phyloP scores from a whole-genome alignment of 2,888 invertebrate genomes.

The Lumbricus terrestris region DNA sequence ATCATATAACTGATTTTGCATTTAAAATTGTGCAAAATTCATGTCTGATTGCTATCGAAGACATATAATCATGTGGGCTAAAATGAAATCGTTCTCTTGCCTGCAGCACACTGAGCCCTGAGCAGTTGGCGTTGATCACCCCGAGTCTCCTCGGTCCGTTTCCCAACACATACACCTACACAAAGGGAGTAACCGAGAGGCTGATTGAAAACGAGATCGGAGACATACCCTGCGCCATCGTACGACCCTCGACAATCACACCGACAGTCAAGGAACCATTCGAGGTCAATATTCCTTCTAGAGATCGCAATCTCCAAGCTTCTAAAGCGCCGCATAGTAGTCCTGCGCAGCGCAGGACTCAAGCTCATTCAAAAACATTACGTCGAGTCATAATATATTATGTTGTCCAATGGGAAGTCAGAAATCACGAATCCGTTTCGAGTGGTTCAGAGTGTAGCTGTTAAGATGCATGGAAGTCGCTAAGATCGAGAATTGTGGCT shows the following conservation, averaged over 20 bases:
- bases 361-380: too few relatives aligned
- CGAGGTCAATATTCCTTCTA: too few relatives aligned
- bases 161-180: slow-evolving; percentile 86
- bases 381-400: too few relatives aligned
- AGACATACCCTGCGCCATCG: slow-evolving; percentile 73
- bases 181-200: slow-evolving; percentile 81
- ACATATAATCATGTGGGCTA: too few relatives aligned
- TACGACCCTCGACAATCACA: slow-evolving; percentile 85
- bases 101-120: neutral
- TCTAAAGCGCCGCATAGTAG: too few relatives aligned
- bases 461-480: too few relatives aligned
- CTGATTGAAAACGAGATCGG: slow-evolving; percentile 72
- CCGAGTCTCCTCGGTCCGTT: slow-evolving; percentile 65
- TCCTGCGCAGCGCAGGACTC: too few relatives aligned
- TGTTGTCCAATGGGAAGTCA: too few relatives aligned
- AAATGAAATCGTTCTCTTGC: neutral
- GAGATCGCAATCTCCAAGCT: too few relatives aligned
- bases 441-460: too few relatives aligned
- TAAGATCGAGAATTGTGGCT: too few relatives aligned
- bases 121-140: slow-evolving; percentile 45
- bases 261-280: slow-evolving; percentile 64
- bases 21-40: neutral
- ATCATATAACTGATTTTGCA: neutral
- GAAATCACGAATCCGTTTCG: too few relatives aligned
- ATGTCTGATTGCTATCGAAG: neutral